Conservation (phyloP, 2,797 vertebrate genomes). For the Anomalospiza imberbis region DNA sequence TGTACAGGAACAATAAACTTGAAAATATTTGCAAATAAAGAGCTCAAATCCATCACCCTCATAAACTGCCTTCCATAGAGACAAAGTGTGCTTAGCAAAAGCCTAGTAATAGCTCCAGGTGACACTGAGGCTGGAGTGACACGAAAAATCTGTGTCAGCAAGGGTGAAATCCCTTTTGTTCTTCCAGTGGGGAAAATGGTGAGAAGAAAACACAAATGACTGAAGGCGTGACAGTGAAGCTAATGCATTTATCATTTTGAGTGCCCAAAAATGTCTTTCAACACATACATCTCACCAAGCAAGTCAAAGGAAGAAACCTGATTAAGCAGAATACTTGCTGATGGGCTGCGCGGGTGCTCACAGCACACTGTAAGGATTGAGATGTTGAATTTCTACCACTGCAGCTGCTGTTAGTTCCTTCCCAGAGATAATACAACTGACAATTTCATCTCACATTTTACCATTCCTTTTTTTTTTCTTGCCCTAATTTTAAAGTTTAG, state of each 20-base stretch:
- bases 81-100: neutral
- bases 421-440: neutral
- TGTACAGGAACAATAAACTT: neutral
- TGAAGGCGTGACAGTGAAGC: neutral
- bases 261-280: neutral
- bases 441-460: neutral
- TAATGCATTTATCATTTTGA: neutral
- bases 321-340: neutral
- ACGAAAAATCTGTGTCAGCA: neutral
- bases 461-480: neutral
- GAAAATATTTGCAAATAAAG: slow-evolving; percentile 3
- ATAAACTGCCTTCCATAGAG: neutral
- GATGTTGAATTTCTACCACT: neutral
- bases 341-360: neutral
- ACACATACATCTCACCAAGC: neutral
- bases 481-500: slow-evolving; percentile 7
- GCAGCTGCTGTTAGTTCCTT: neutral
- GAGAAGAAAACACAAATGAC: neutral
- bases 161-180: neutral
- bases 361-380: neutral
- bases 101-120: neutral
- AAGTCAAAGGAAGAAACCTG: neutral
- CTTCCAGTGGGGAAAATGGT: neutral
- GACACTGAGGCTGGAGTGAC: neutral
- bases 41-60: neutral